These are phyloP conservation scores for Ferdinandea cuprea DNA, from an alignment of 2,888 invertebrate genomes.

Conservation along the genomic window DNA sequence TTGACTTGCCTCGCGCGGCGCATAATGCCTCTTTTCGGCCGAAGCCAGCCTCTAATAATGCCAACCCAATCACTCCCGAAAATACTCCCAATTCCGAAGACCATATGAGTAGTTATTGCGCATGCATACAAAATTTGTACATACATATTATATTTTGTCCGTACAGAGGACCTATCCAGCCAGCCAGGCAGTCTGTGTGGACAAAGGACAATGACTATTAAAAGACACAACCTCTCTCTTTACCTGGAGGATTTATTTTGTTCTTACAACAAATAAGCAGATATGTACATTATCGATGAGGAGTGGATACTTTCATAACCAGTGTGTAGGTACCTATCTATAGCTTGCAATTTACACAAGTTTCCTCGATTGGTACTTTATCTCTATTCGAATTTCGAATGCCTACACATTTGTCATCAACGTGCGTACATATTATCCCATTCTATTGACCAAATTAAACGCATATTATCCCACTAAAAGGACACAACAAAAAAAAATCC, in stretches of 20 bases:
- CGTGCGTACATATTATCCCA: conserved; percentile 21
- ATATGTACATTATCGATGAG: conserved; percentile 36
- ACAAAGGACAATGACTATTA: conserved; percentile 70
- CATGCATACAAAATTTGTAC: conserved; percentile 70
- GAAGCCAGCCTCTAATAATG: conserved; percentile 73
- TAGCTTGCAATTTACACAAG: neutral
- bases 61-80: conserved; percentile 74
- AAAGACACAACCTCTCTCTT: conserved; percentile 48
- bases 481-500: conserved; percentile 37
- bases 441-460: conserved; percentile 5
- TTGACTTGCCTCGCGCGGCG: conserved; percentile 64
- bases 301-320: neutral
- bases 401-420: neutral
- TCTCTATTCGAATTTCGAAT: neutral
- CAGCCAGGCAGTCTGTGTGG: conserved; percentile 54
- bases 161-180: conserved; percentile 39
- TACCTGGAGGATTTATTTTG: conserved; percentile 58
- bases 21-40: conserved; percentile 69
- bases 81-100: conserved; percentile 71
- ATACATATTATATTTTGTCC: conserved; percentile 44
- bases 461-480: conserved; percentile 1
- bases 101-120: conserved; percentile 75
- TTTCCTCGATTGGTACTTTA: neutral
- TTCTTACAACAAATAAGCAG: neutral
- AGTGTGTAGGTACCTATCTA: neutral